A percentile compares a stretch with the other conserved stretches of the same genome.
phyloP scores from a whole-genome alignment of 2,888 invertebrate genomes.

The Tachystola acroxantha region DNA sequence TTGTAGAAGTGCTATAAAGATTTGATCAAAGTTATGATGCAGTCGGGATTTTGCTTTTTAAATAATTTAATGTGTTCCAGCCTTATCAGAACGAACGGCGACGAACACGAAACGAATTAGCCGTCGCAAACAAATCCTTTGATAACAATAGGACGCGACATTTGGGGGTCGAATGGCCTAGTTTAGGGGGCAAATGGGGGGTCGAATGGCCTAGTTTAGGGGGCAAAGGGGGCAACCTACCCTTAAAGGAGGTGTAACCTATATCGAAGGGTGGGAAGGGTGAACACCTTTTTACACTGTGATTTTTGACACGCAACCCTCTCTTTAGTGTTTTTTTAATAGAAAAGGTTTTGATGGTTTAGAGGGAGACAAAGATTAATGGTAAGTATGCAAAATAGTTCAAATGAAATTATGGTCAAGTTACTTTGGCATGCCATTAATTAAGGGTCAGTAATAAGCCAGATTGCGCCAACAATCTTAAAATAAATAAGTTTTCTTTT shows the following conservation, averaged over 20 bases:
- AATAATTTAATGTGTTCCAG: too few relatives aligned
- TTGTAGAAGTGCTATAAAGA: too few relatives aligned
- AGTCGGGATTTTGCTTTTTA: too few relatives aligned
- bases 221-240: conserved; percentile 12
- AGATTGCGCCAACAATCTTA: too few relatives aligned
- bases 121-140: conserved; percentile 14
- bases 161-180: conserved; percentile 20
- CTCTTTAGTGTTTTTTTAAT: conserved; percentile 18
- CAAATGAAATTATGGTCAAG: conserved; percentile 1
- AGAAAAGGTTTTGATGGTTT: conserved; percentile 1
- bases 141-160: conserved; percentile 16
- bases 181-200: conserved; percentile 17
- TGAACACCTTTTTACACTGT: conserved; percentile 14
- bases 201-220: conserved; percentile 11
- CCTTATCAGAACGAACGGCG: too few relatives aligned
- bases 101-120: too few relatives aligned
- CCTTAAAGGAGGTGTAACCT: conserved; percentile 17
- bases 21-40: too few relatives aligned
- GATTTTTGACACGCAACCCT: conserved; percentile 31
- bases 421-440: too few relatives aligned
- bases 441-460: too few relatives aligned
- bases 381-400: not conserved
- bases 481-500: too few relatives aligned
- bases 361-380: conserved; percentile 4
- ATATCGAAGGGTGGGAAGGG: conserved; percentile 12